A percentile compares a stretch with the other conserved stretches of the same genome.
Conservation (phyloP, 1,140 invertebrate species). For the Ptiloglossa arizonensis region DNA sequence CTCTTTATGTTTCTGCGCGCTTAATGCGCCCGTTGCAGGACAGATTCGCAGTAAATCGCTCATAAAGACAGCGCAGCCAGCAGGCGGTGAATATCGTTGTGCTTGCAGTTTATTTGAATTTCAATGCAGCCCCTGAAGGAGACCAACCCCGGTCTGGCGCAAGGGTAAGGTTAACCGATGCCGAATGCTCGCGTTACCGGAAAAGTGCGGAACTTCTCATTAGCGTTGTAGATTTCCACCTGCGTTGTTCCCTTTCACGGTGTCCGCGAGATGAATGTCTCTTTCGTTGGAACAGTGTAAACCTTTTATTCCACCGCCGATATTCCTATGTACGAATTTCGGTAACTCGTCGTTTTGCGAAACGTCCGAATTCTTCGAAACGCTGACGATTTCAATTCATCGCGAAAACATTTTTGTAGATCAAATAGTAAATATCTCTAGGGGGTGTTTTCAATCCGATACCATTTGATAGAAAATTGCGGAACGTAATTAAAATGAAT, state of each 20-base stretch:
- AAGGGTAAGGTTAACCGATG: slow-evolving; percentile 20
- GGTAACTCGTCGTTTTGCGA: too few relatives aligned
- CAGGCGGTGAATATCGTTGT: slow-evolving; percentile 12
- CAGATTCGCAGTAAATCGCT: slow-evolving; percentile 55
- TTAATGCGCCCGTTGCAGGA: slow-evolving; percentile 18
- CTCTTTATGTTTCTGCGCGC: slow-evolving; percentile 13
- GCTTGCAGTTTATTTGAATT: slow-evolving; percentile 52
- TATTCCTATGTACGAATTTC: neutral
- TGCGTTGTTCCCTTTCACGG: neutral
- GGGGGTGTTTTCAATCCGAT: too few relatives aligned
- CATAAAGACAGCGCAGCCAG: slow-evolving; percentile 37
- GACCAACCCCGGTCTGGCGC: neutral
- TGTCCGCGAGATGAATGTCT: neutral
- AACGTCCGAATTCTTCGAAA: too few relatives aligned
- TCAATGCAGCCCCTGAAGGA: slow-evolving; percentile 26
- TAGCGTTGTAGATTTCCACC: slow-evolving; percentile 36
- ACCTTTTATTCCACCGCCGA: neutral
- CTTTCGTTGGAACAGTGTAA: neutral
- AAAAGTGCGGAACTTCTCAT: slow-evolving; percentile 35
- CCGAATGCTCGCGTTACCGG: slow-evolving; percentile 10
- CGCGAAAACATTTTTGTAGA: too few relatives aligned
- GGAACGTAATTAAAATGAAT: too few relatives aligned
- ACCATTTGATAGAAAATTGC: too few relatives aligned
- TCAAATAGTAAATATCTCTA: too few relatives aligned
- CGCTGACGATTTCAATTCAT: too few relatives aligned